A percentile compares a stretch with the other conserved stretches of the same genome.
phyloP scores from a whole-genome alignment of 2,113 vertebrate species.

The Hippocampus guttulatus region DNA sequence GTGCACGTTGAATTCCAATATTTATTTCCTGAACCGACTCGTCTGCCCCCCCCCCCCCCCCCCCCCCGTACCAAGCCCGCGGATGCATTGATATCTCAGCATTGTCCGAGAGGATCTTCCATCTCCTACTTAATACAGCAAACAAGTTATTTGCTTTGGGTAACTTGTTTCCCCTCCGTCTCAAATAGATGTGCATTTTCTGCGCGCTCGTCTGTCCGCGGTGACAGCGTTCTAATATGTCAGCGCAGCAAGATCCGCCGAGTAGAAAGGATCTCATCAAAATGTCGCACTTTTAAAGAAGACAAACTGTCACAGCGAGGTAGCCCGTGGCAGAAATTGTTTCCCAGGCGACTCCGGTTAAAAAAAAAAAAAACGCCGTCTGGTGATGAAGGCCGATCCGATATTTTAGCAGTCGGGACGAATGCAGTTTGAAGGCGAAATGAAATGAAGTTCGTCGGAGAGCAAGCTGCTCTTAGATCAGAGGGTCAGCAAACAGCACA shows the following conservation, averaged over 20 bases:
- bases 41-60: background rate
- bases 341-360: background rate
- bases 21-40: background rate
- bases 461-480: constrained; percentile 2
- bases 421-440: constrained; percentile 19
- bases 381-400: constrained; percentile 5
- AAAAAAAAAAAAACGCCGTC: background rate
- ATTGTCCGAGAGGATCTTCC: background rate
- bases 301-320: constrained; percentile 3
- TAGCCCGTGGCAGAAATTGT: background rate
- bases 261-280: constrained; percentile 10
- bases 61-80: background rate
- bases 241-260: background rate
- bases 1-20: background rate
- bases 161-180: background rate
- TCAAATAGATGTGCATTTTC: constrained; percentile 4
- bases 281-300: constrained; percentile 6
- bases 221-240: constrained; percentile 2
- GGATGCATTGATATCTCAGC: background rate
- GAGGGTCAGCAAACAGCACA: constrained; percentile 19
- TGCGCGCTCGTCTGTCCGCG: background rate
- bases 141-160: background rate
- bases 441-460: constrained; percentile 1
- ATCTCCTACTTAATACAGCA: background rate
- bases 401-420: constrained; percentile 2